Evolutionary conservation across 2,113 vertebrate species (phyloP), one percentile per base, ranked within the genome.

Genomic region (Pachyramphus minor): DNA sequence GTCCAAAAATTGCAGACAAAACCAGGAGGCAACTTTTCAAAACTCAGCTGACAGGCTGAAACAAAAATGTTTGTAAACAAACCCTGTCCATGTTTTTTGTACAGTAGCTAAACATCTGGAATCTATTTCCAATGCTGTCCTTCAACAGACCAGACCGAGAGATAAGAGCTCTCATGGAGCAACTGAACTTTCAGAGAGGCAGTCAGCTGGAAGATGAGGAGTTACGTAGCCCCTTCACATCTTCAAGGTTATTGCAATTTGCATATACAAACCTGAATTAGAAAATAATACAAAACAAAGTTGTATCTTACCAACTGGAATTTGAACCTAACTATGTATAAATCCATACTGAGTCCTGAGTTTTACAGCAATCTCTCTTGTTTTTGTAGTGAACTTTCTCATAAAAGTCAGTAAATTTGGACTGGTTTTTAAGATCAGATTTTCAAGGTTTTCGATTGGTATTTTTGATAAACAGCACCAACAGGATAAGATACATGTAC

Each of bases 141-240:
- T 71, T 55, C 0, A 2, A n/a, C 24, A 85, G 87, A 87, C 23
- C 0, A 0, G 10, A 49, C 20, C 14, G 25, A 0, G 2, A 92
- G 64, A 52, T 67, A 84, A 76, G 58, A 60, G 30, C 45, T 44
- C 25, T 89, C 50, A 22, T 27, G 30, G 7, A 84, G 16, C 42
- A 80, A 35, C 50, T 78, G 64, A 84, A 64, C 66, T 74, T 83
- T 62, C 66, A 73, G 45, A 7, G 18, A 71, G 25, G 14, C 59
- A 66, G 28, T 27, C 47, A 89, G 17, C 12, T 0, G 0, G 49
- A 55, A 59, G 16, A 67, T 24, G 33, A 68, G 17, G 24, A 78
- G 19, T 45, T 63, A 10, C 4, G 3, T 3, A 67, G 52, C 18
- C 18, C 14, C 14, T 63, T 50, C 27, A 20, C 37, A 64, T 58